Conservation (phyloP, 2,797 vertebrate genomes). For the Enteromius trimaculatus region DNA sequence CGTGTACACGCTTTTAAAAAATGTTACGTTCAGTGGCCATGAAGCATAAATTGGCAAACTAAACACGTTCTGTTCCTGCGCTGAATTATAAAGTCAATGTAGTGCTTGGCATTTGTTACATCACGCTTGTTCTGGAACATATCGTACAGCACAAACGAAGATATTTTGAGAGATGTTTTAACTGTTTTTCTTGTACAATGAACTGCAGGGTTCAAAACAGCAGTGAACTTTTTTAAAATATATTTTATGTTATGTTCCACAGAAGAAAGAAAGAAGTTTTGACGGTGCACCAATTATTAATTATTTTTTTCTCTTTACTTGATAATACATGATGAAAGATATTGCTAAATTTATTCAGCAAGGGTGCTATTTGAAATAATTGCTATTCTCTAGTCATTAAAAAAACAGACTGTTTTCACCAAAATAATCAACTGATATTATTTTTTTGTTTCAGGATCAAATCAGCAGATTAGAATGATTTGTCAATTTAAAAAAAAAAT, state of each 20-base stretch:
- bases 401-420: neutral
- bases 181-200: neutral
- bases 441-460: neutral
- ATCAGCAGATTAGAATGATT: neutral
- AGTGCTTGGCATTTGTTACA: neutral
- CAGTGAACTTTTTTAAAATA: neutral
- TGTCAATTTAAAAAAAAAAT: neutral
- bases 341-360: neutral
- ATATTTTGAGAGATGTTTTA: neutral
- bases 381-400: neutral
- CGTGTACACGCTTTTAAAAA: neutral
- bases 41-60: neutral
- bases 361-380: neutral
- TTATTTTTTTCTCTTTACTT: too few relatives aligned
- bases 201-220: neutral
- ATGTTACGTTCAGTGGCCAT: neutral
- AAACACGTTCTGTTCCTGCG: neutral
- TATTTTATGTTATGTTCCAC: neutral
- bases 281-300: neutral
- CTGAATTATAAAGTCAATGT: neutral
- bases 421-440: neutral
- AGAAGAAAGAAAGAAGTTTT: neutral
- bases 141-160: neutral
- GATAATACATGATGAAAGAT: neutral
- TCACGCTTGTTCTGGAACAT: neutral